These are phyloP conservation scores for Pseudopipra pipra DNA, from an alignment of 2,113 vertebrate species.

Conservation along the genomic window DNA sequence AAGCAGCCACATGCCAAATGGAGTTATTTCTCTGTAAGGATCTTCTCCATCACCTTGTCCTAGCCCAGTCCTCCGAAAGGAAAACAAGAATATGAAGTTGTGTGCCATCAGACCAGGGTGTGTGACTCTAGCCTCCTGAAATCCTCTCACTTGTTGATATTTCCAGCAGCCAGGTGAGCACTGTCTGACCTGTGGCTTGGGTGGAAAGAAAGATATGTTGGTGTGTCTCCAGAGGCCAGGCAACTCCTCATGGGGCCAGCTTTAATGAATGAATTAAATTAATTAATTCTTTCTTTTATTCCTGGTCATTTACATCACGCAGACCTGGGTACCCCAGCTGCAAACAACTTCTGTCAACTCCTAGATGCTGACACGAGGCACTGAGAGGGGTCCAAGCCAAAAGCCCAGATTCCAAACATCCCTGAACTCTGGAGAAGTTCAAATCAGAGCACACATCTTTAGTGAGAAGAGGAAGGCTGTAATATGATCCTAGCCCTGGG, in stretches of 20 bases:
- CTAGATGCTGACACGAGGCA: background rate
- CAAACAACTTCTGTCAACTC: conserved; percentile 35
- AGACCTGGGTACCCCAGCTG: background rate
- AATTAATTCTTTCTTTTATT: background rate
- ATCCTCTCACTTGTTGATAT: background rate
- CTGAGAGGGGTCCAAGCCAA: conserved; percentile 1
- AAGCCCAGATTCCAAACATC: conserved; percentile 60
- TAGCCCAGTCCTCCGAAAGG: background rate
- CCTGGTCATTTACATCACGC: background rate
- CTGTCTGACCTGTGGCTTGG: background rate
- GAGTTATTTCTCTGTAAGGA: background rate
- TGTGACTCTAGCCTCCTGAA: background rate
- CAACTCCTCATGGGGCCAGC: background rate
- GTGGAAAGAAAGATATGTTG: background rate
- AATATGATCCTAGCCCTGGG: conserved; percentile 39
- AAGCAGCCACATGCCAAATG: accelerated
- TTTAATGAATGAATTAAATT: background rate
- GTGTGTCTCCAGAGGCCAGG: background rate
- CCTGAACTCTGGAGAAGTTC: conserved; percentile 63
- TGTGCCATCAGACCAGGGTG: background rate
- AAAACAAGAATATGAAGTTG: background rate
- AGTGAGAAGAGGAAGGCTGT: conserved; percentile 48
- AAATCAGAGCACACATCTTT: conserved; percentile 58
- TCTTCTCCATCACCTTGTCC: background rate
- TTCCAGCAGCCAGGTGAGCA: background rate